A percentile compares a stretch with the other conserved stretches of the same genome.
Evolutionary conservation across 2,797 vertebrate species (phyloP).

Genomic region (Pangasius macronema): DNA sequence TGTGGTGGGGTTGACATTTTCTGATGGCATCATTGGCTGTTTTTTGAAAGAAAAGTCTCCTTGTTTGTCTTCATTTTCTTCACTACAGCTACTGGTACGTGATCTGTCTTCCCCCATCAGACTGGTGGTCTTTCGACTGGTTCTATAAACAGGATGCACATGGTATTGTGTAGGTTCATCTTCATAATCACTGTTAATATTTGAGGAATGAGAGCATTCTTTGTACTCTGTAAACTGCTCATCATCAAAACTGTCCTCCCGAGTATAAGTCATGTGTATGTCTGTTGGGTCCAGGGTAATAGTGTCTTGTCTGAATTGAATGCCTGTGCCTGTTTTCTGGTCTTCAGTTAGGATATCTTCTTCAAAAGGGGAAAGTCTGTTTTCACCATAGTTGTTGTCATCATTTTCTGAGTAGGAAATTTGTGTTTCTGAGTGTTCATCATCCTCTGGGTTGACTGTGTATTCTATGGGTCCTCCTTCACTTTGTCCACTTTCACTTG

Average conservation of each 20-base stretch:
- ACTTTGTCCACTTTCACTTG: conserved; percentile 64
- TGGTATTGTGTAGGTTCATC: conserved; percentile 49
- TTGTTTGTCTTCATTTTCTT: conserved; percentile 39
- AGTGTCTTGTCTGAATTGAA: conserved; percentile 48
- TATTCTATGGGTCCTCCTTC: conserved; percentile 61
- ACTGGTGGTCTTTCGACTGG: conserved; percentile 27
- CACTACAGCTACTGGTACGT: conserved; percentile 33
- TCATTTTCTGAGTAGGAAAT: not conserved
- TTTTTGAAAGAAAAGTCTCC: conserved; percentile 25
- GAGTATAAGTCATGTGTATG: conserved; percentile 42
- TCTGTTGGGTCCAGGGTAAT: conserved; percentile 53
- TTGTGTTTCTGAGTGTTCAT: conserved; percentile 38
- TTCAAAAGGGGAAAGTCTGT: conserved; percentile 31
- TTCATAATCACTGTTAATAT: conserved; percentile 27
- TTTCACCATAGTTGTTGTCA: conserved; percentile 25
- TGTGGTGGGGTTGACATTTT: not conserved
- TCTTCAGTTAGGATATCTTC: conserved; percentile 3
- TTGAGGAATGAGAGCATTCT: conserved; percentile 23
- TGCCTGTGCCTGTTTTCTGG: conserved; percentile 5
- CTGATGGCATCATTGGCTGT: conserved; percentile 1
- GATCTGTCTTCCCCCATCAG: conserved; percentile 21
- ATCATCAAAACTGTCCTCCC: conserved; percentile 49
- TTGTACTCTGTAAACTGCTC: conserved; percentile 19
- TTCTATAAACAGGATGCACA: conserved; percentile 59
- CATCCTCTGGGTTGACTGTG: conserved; percentile 61